Percentiles rank a stretch among this genome's conserved stretches.
These are phyloP conservation scores for Lacanobia wlatinum DNA, from an alignment of 2,888 invertebrate species.

Conservation along the genomic window DNA sequence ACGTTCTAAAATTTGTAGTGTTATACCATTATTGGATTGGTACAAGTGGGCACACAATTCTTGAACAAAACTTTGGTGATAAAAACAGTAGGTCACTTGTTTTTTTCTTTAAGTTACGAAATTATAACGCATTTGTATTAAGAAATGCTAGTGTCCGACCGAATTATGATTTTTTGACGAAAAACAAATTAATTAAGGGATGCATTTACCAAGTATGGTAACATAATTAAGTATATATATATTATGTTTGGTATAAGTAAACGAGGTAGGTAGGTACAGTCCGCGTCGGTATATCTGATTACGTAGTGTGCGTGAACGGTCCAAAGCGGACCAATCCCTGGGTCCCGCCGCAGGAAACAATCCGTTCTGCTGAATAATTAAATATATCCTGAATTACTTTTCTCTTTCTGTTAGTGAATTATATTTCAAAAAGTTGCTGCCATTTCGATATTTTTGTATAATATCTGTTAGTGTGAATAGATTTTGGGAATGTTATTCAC, in stretches of 20 bases:
- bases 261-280: slow-evolving; percentile 2
- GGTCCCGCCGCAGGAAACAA: slow-evolving; percentile 66
- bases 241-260: slow-evolving; percentile 37
- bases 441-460: slow-evolving; percentile 50
- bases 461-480: not conserved
- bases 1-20: too few species aligned
- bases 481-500: not conserved
- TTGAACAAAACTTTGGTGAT: too few species aligned
- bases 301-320: slow-evolving; percentile 39
- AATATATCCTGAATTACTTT: slow-evolving; percentile 70
- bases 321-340: slow-evolving; percentile 39
- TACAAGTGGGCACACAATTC: too few species aligned
- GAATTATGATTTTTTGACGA: too few species aligned
- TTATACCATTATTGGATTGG: too few species aligned
- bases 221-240: too few species aligned
- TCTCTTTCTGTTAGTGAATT: slow-evolving; percentile 61
- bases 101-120: too few species aligned
- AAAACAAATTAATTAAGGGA: not conserved
- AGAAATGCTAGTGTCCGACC: too few species aligned
- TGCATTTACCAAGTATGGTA: not conserved
- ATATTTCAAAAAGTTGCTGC: slow-evolving; percentile 64
- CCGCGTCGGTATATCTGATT: slow-evolving; percentile 20
- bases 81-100: too few species aligned
- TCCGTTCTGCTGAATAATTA: slow-evolving; percentile 70
- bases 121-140: too few species aligned